Evolutionary conservation across 64 coral and sea anemone genomes (phyloP).

Genomic region (Astreopora myriophthalma): DNA sequence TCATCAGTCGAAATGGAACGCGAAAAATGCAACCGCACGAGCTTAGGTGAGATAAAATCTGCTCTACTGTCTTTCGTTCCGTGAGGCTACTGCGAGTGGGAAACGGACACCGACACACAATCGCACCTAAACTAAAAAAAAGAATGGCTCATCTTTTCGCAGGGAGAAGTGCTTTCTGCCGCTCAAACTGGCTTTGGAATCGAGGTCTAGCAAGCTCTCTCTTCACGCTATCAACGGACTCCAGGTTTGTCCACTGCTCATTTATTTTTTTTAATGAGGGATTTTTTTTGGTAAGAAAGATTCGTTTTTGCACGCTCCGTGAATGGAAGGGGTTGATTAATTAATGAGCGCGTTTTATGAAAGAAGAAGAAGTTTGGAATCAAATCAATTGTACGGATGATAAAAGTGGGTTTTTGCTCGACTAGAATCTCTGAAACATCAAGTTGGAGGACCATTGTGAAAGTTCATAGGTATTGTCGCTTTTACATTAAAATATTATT

Average conservation of each 20-base stretch:
- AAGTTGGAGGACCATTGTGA: neutral
- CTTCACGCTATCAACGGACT: slow-evolving; percentile 89
- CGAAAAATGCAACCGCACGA: slow-evolving; percentile 82
- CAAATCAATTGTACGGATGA: slow-evolving; percentile 39
- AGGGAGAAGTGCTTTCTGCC: slow-evolving; percentile 94
- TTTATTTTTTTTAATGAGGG: neutral
- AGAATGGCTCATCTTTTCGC: neutral
- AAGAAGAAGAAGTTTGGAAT: slow-evolving; percentile 29
- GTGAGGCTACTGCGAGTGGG: neutral
- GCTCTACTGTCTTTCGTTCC: slow-evolving; percentile 5
- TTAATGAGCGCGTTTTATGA: slow-evolving; percentile 45
- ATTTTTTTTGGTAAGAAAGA: neutral
- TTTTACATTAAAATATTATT: neutral
- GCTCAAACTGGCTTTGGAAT: slow-evolving; percentile 94
- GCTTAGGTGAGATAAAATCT: slow-evolving; percentile 62
- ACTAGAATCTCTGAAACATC: neutral
- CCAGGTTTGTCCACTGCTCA: slow-evolving; percentile 60
- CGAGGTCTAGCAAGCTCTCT: slow-evolving; percentile 77
- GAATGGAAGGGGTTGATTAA: slow-evolving; percentile 16
- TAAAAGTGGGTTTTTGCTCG: neutral
- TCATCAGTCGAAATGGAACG: slow-evolving; percentile 82
- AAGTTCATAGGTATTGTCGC: neutral
- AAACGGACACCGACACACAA: slow-evolving; percentile 49
- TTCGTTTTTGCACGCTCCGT: slow-evolving; percentile 17
- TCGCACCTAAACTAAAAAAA: slow-evolving; percentile 20